Percentiles rank a stretch among this genome's conserved stretches.
phyloP scores from a whole-genome alignment of 2,113 vertebrate genomes.

The Gallinago media region DNA sequence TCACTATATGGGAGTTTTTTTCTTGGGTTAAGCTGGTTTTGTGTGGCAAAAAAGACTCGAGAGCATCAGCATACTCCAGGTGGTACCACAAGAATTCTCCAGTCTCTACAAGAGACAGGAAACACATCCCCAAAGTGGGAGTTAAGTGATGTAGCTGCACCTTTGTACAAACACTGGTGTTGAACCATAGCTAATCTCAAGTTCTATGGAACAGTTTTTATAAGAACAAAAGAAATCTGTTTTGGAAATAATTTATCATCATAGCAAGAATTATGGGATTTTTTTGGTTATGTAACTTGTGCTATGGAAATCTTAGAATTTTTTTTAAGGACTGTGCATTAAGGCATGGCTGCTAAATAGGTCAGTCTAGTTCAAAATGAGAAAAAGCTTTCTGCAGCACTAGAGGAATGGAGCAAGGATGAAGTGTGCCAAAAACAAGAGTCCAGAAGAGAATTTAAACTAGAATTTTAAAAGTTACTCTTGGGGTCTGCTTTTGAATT shows the following conservation, averaged over 20 bases:
- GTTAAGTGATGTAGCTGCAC: background rate
- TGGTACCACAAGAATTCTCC: background rate
- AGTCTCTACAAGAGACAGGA: background rate
- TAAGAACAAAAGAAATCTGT: background rate
- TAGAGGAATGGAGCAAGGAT: background rate
- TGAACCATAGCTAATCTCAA: background rate
- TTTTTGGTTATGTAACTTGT: background rate
- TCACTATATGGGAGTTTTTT: background rate
- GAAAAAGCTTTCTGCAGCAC: background rate
- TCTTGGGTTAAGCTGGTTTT: background rate
- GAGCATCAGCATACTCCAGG: background rate
- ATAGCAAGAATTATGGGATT: background rate
- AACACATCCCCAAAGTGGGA: background rate
- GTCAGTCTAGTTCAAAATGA: background rate
- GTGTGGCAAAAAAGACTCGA: background rate
- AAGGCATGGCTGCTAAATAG: background rate
- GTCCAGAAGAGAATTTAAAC: background rate
- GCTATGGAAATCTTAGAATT: background rate
- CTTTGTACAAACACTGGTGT: background rate
- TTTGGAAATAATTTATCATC: background rate
- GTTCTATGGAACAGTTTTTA: background rate
- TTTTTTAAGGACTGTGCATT: background rate
- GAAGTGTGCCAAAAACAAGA: background rate
- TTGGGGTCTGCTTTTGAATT: background rate
- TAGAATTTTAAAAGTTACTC: background rate